Percentiles rank a stretch among this genome's conserved stretches.
These are phyloP conservation scores for Scomber japonicus DNA, from an alignment of 2,113 vertebrate species.

Conservation along the genomic window DNA sequence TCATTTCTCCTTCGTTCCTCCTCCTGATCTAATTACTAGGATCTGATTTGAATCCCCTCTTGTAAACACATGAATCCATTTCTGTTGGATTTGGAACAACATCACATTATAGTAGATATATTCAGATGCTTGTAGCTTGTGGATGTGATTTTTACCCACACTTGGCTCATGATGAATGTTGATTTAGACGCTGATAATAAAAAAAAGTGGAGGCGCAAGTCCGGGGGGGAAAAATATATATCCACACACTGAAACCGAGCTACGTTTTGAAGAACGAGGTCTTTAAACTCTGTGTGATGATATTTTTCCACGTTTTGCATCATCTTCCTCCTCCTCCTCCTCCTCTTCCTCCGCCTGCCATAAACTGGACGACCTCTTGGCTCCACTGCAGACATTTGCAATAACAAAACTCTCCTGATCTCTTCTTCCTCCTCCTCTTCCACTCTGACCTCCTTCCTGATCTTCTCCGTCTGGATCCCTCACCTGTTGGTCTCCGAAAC, in stretches of 20 bases:
- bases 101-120: too few species aligned
- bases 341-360: conserved; percentile 15
- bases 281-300: conserved; percentile 17
- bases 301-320: conserved; percentile 48
- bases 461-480: conserved; percentile 52
- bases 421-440: conserved; percentile 50
- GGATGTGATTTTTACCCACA: background rate
- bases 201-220: conserved; percentile 19
- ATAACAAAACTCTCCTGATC: conserved; percentile 49
- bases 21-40: too few species aligned
- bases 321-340: conserved; percentile 20
- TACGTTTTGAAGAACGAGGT: background rate
- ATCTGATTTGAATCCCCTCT: too few species aligned
- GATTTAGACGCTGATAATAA: conserved; percentile 49
- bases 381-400: conserved; percentile 16
- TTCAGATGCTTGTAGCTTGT: too few species aligned
- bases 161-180: background rate
- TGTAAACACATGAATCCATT: too few species aligned
- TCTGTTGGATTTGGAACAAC: too few species aligned
- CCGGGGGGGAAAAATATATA: conserved; percentile 55
- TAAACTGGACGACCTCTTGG: conserved; percentile 7
- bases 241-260: conserved; percentile 32
- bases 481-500: conserved; percentile 7
- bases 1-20: too few species aligned
- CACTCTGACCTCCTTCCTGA: conserved; percentile 45